Conservation (phyloP, 2,113 vertebrate species). For the Sus scrofa region DNA sequence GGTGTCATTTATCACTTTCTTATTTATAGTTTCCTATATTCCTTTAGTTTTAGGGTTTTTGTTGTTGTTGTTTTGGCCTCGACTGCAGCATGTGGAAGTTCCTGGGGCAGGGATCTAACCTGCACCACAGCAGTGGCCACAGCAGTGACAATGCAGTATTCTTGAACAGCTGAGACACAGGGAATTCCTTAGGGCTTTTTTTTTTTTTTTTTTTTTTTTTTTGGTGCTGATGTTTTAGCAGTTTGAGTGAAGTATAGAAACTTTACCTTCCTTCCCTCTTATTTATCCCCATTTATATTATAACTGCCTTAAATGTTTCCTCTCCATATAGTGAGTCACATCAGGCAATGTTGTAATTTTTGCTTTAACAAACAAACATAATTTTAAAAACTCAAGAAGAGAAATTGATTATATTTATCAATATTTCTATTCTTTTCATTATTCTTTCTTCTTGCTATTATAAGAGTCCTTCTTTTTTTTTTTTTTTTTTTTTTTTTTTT, state of each 20-base stretch:
- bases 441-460: background rate
- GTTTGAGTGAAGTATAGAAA: background rate
- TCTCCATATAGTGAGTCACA: background rate
- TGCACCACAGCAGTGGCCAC: too few relatives aligned
- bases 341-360: background rate
- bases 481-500: too few relatives aligned
- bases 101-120: too few relatives aligned
- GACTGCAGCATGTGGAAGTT: too few relatives aligned
- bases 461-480: background rate
- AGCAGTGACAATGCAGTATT: too few relatives aligned
- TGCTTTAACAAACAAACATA: background rate
- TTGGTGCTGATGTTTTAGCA: background rate
- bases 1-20: background rate
- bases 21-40: background rate
- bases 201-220: too few relatives aligned
- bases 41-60: background rate
- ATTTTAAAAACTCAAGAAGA: constrained; percentile 3
- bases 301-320: background rate
- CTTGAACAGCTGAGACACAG: too few relatives aligned
- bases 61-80: too few relatives aligned
- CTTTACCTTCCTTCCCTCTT: background rate
- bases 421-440: background rate
- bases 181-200: too few relatives aligned
- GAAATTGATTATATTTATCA: background rate
- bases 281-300: background rate